phyloP scores from a whole-genome alignment of 1,140 invertebrate genomes.

The Procambarus virginalis region DNA sequence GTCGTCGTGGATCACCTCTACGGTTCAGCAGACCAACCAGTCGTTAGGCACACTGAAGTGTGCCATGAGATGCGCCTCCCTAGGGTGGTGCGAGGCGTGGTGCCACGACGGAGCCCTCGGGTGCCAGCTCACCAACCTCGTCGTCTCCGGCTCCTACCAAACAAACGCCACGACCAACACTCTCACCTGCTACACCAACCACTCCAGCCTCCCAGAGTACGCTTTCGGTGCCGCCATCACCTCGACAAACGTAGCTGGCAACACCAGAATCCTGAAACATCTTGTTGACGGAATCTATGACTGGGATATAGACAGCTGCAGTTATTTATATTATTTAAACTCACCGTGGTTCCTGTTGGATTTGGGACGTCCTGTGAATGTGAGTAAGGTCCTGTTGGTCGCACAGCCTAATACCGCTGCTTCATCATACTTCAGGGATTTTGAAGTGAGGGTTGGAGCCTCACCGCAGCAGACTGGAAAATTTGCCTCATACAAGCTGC shows the following conservation, averaged over 20 bases:
- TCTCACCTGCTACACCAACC: not conserved
- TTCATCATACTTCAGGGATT: not conserved
- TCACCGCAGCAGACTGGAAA: not conserved
- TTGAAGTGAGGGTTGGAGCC: not conserved
- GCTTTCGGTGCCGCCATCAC: no score
- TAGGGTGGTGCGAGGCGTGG: no score
- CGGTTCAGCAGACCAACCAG: no score
- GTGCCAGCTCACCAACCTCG: not conserved
- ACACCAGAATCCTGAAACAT: no score
- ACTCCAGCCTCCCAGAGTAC: not conserved
- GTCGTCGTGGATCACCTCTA: no score
- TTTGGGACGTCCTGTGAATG: not conserved
- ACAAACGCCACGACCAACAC: not conserved
- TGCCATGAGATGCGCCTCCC: no score
- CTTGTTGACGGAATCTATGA: not conserved
- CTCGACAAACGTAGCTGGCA: no score
- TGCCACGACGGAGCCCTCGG: no score
- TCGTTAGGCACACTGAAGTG: no score
- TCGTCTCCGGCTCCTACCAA: conserved; percentile 1
- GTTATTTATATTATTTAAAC: not conserved
- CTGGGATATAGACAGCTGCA: not conserved
- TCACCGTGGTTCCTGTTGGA: not conserved
- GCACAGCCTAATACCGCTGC: not conserved
- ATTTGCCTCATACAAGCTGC: not conserved
- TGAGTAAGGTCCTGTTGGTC: not conserved